Evolutionary conservation across 1,140 invertebrate species (phyloP).

Genomic region (Pseudomyrmex dendroicus): DNA sequence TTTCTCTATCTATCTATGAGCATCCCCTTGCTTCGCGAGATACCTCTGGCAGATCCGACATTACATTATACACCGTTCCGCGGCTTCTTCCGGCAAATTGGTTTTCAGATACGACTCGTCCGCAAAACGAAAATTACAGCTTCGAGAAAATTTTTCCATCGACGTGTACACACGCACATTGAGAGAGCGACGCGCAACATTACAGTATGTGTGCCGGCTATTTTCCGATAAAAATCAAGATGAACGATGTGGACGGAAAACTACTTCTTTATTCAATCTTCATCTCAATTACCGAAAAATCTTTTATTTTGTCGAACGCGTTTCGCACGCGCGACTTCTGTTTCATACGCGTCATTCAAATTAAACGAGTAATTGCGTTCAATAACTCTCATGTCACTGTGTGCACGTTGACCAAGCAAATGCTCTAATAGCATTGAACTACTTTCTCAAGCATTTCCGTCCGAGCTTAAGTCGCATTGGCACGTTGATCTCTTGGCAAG

Average conservation of each 20-base stretch:
- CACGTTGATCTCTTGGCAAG: not conserved
- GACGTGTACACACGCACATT: not conserved
- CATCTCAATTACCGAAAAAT: not conserved
- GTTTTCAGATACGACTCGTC: slow-evolving; percentile 19
- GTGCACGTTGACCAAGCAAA: not conserved
- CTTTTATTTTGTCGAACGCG: not conserved
- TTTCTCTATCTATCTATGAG: slow-evolving; percentile 59
- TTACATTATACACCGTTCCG: slow-evolving; percentile 52
- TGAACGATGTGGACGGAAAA: not conserved
- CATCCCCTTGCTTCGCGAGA: slow-evolving; percentile 48
- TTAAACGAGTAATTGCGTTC: slow-evolving; percentile 11
- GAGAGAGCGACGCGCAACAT: not conserved
- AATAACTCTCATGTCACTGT: not conserved
- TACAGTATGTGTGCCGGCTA: not conserved
- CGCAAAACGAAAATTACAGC: slow-evolving; percentile 7
- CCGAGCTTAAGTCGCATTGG: not conserved
- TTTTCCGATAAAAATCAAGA: not conserved
- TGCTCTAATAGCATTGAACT: slow-evolving; percentile 22
- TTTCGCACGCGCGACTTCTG: not conserved
- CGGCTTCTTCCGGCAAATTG: slow-evolving; percentile 52
- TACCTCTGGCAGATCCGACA: slow-evolving; percentile 45
- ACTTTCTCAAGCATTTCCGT: slow-evolving; percentile 25
- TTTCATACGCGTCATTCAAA: not conserved
- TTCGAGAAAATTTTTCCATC: not conserved
- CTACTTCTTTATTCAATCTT: not conserved